Conservation (phyloP, 2,113 vertebrate species). For the Mustela nigripes region DNA sequence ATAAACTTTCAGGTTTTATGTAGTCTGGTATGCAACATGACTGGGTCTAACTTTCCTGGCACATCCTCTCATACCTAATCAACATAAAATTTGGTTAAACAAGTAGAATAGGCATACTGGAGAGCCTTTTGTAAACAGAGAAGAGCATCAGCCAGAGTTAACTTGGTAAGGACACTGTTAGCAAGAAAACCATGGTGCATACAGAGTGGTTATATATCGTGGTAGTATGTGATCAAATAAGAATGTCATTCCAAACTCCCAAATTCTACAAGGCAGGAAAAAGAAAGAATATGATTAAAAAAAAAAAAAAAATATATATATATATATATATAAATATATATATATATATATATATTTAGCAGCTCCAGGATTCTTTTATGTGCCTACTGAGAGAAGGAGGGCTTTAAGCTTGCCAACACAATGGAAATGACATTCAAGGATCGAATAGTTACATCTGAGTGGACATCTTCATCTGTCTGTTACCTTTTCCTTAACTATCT, state of each 20-base stretch:
- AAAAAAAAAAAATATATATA: too few relatives aligned
- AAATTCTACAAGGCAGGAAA: slow-evolving; percentile 7
- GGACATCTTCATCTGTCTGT: background rate
- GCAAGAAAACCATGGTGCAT: background rate
- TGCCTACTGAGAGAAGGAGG: background rate
- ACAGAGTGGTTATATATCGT: background rate
- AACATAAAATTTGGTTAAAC: background rate
- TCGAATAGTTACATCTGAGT: background rate
- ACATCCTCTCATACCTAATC: background rate
- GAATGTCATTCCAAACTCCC: background rate
- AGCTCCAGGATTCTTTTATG: background rate
- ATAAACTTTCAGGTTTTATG: background rate
- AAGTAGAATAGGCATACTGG: background rate
- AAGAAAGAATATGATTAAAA: background rate
- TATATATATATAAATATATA: too few relatives aligned
- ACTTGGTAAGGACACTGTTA: background rate
- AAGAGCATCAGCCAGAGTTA: background rate
- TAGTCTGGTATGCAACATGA: background rate
- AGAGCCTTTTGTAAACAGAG: background rate
- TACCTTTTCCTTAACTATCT: background rate
- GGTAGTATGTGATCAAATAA: background rate
- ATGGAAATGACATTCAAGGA: background rate
- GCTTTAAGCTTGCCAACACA: background rate
- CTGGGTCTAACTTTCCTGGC: background rate
- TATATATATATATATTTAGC: background rate